These are phyloP conservation scores for Globicephala melas DNA, from an alignment of 2,113 vertebrate genomes.

Conservation along the genomic window DNA sequence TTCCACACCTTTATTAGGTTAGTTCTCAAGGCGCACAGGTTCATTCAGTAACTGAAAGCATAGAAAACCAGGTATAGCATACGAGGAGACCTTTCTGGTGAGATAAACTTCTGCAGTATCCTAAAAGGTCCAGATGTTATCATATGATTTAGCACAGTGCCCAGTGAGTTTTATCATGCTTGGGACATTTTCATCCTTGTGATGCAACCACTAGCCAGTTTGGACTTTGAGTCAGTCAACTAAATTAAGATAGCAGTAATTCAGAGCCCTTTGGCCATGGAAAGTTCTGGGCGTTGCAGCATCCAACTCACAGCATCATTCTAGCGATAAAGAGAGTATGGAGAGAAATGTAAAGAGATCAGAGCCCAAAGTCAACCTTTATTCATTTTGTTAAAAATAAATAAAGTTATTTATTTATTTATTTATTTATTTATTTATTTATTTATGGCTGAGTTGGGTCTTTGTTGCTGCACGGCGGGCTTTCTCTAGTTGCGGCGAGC, in stretches of 20 bases:
- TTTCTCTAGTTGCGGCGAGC: no score
- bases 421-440: no score
- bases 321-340: background rate
- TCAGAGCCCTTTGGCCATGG: background rate
- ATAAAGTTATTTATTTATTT: no score
- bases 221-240: background rate
- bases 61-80: background rate
- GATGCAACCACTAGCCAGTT: background rate
- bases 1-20: background rate
- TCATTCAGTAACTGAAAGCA: background rate
- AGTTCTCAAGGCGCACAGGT: background rate
- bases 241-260: background rate
- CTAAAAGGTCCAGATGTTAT: background rate
- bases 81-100: background rate
- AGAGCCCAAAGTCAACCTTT: background rate
- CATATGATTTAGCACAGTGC: background rate
- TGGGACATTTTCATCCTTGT: background rate
- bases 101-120: background rate
- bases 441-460: no score
- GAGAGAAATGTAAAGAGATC: background rate
- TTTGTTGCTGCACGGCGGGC: no score
- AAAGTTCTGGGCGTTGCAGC: background rate
- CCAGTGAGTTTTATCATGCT: background rate
- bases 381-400: background rate
- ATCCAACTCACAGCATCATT: background rate